Evolutionary conservation across 2,113 vertebrate species (phyloP).

Genomic region (Peromyscus maniculatus): DNA sequence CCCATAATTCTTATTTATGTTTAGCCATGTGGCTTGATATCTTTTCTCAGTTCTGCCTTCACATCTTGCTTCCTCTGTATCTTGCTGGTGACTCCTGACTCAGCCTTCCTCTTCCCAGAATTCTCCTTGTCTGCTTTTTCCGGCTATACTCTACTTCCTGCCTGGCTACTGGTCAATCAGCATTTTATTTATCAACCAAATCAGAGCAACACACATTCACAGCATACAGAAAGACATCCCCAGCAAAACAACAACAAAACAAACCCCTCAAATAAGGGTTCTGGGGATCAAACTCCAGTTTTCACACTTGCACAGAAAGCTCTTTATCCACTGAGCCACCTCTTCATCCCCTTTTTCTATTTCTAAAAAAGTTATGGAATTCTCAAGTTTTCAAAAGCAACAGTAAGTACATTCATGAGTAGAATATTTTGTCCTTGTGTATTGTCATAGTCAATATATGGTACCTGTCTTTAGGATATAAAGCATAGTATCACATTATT

Average conservation of each 20-base stretch:
- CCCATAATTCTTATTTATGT: too few relatives aligned
- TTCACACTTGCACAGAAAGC: neutral
- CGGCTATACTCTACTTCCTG: too few relatives aligned
- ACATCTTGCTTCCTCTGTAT: too few relatives aligned
- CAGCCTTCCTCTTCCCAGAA: too few relatives aligned
- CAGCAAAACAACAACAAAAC: neutral
- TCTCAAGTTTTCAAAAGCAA: neutral
- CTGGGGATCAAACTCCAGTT: neutral
- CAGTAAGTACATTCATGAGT: neutral
- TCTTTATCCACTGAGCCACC: neutral
- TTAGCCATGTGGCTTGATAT: too few relatives aligned
- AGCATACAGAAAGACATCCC: too few relatives aligned
- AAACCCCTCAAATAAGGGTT: neutral
- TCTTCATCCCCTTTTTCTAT: neutral
- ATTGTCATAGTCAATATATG: conserved; percentile 42
- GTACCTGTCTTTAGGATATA: neutral
- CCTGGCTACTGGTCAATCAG: too few relatives aligned
- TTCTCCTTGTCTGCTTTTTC: too few relatives aligned
- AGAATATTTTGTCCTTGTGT: neutral
- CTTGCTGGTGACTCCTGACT: too few relatives aligned
- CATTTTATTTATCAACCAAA: too few relatives aligned
- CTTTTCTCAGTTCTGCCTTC: too few relatives aligned
- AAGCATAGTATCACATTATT: conserved; percentile 45
- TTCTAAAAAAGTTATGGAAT: conserved; percentile 51
- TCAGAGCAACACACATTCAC: too few relatives aligned